These are phyloP conservation scores for Chrysodeixis includens DNA, from an alignment of 2,888 invertebrate genomes.

Conservation along the genomic window DNA sequence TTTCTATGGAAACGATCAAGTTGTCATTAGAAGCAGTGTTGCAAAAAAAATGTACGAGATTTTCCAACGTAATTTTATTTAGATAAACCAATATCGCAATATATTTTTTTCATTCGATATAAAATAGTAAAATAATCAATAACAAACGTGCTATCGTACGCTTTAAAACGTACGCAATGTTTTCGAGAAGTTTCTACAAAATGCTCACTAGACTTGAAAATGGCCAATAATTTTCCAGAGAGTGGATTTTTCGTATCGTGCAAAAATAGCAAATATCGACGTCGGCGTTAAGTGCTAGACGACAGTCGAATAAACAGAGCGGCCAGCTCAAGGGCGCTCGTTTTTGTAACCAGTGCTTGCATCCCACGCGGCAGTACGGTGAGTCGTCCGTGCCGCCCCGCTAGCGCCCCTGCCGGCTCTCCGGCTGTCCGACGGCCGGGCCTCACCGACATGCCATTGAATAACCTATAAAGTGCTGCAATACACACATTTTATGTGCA, in stretches of 20 bases:
- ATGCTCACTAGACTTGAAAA: slow-evolving; percentile 55
- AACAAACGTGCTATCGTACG: slow-evolving; percentile 1
- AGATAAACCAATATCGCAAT: neutral
- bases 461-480: slow-evolving; percentile 2
- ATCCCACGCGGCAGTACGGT: slow-evolving; percentile 64
- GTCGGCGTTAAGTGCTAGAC: slow-evolving; percentile 86
- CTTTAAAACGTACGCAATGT: slow-evolving; percentile 18
- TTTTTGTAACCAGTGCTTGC: slow-evolving; percentile 74
- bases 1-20: neutral
- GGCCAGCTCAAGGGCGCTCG: slow-evolving; percentile 79
- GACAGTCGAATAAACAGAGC: slow-evolving; percentile 86
- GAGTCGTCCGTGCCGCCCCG: slow-evolving; percentile 55
- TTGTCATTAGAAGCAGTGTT: neutral
- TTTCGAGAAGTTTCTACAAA: slow-evolving; percentile 29
- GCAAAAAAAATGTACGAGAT: neutral
- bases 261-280: slow-evolving; percentile 86
- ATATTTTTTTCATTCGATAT: neutral
- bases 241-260: slow-evolving; percentile 73
- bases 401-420: slow-evolving; percentile 24
- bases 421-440: slow-evolving; percentile 9
- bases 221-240: slow-evolving; percentile 62
- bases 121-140: neutral
- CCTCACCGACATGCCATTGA: slow-evolving; percentile 15
- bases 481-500: slow-evolving; percentile 13
- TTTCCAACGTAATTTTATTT: too few relatives aligned